A percentile compares a stretch with the other conserved stretches of the same genome.
These are phyloP conservation scores for Podarcis cretensis DNA, from an alignment of 2,113 vertebrate species.

Conservation along the genomic window DNA sequence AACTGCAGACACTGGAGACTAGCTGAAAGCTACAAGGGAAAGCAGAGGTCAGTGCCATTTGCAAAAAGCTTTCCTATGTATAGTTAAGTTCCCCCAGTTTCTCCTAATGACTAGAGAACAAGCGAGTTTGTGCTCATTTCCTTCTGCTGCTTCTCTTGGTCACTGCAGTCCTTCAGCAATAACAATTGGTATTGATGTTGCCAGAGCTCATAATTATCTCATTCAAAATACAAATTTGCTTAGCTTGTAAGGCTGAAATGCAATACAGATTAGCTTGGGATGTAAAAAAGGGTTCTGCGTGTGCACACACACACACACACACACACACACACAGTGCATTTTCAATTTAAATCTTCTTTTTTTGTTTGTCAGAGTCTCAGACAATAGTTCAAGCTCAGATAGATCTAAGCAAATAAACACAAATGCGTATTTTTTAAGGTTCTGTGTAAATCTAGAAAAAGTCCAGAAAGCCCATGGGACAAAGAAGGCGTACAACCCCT, in stretches of 20 bases:
- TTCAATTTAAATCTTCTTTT: background rate
- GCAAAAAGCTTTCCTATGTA: background rate
- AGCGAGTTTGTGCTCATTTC: background rate
- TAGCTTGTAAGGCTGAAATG: background rate
- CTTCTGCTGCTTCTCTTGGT: background rate
- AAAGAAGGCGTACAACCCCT: background rate
- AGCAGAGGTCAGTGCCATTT: background rate
- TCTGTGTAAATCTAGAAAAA: background rate
- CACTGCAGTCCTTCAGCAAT: too few relatives aligned
- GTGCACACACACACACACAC: too few relatives aligned
- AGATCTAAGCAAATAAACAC: background rate
- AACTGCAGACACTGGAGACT: accelerated
- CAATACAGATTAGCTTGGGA: background rate
- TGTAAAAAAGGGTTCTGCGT: background rate
- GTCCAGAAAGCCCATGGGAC: background rate
- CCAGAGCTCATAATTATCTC: background rate
- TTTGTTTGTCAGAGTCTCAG: background rate
- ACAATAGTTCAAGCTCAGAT: background rate
- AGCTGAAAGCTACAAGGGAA: background rate
- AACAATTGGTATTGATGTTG: background rate
- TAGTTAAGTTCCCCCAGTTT: background rate
- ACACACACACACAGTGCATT: background rate
- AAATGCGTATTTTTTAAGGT: background rate
- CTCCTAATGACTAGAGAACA: background rate
- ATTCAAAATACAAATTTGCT: background rate